Conservation (phyloP, 1,140 invertebrate species). For the Steinernema khuongi region DNA sequence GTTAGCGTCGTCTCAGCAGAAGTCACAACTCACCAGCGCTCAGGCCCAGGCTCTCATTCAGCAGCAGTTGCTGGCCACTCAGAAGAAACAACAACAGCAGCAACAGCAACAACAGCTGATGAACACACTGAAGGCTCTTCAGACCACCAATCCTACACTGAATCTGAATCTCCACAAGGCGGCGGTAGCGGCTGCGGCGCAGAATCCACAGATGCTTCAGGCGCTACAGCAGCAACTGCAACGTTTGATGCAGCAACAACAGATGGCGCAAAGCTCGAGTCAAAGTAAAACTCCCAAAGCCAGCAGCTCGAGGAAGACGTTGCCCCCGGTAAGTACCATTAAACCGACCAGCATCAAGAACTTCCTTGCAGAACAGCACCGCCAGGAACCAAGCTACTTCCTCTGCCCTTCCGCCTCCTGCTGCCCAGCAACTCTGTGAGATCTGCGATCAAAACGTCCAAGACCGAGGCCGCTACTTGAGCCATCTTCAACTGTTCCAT, state of each 20-base stretch:
- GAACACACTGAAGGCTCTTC: conserved; percentile 14
- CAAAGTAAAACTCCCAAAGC: conserved; percentile 15
- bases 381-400: background rate
- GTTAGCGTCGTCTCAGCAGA: conserved; percentile 16
- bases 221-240: conserved; percentile 10
- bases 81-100: conserved; percentile 25
- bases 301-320: conserved; percentile 22
- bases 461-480: conserved; percentile 35
- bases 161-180: background rate
- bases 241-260: background rate
- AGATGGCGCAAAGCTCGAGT: background rate
- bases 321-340: background rate
- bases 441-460: conserved; percentile 29
- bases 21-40: background rate
- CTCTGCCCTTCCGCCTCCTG: background rate
- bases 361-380: background rate
- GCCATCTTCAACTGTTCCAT: conserved; percentile 40
- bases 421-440: conserved; percentile 25
- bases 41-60: conserved; percentile 10
- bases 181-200: background rate
- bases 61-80: conserved; percentile 14
- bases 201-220: background rate
- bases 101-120: conserved; percentile 20
- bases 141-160: background rate
- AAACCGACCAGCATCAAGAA: too few relatives aligned